These are phyloP conservation scores for Rhineura floridana DNA, from an alignment of 2,113 vertebrate species.

Conservation along the genomic window DNA sequence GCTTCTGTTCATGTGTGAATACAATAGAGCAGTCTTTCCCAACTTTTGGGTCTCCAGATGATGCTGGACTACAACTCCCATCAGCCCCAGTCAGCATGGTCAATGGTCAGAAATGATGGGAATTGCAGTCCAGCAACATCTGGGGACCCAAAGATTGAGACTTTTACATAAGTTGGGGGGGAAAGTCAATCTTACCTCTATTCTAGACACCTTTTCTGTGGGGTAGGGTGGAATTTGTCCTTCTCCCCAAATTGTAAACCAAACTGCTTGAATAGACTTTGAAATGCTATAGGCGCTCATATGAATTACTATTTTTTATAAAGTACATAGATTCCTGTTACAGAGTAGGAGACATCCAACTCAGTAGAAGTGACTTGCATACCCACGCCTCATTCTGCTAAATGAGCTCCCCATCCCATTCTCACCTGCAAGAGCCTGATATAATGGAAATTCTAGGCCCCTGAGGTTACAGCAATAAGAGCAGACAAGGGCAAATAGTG, in stretches of 20 bases:
- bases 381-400: neutral
- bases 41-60: too few species aligned
- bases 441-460: neutral
- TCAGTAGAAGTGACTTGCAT: neutral
- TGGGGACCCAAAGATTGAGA: neutral
- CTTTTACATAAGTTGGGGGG: neutral
- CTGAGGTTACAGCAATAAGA: neutral
- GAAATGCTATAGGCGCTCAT: neutral
- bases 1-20: neutral
- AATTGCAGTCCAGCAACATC: too few species aligned
- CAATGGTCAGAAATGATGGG: too few species aligned
- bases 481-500: neutral
- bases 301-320: neutral
- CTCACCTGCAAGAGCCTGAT: neutral
- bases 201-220: neutral
- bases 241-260: neutral
- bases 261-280: neutral
- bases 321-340: neutral
- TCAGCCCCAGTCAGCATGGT: too few species aligned
- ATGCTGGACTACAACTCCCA: too few species aligned
- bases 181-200: neutral
- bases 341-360: neutral
- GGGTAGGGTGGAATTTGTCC: neutral
- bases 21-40: too few species aligned
- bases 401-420: neutral